Evolutionary conservation across 1,140 invertebrate species (phyloP).

Genomic region (Diuraphis noxia): DNA sequence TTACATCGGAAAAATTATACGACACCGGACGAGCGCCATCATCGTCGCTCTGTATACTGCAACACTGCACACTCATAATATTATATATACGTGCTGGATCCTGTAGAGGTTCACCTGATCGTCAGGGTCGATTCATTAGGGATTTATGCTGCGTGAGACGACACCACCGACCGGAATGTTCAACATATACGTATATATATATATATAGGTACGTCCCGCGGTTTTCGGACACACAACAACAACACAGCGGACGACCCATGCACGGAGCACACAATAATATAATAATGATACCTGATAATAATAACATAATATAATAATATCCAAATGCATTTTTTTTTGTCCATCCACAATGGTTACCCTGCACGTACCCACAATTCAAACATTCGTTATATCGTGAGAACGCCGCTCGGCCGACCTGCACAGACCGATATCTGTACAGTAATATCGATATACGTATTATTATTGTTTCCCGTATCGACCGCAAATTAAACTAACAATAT

Average conservation of each 20-base stretch:
- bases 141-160: conserved; percentile 18
- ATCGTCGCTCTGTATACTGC: background rate
- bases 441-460: background rate
- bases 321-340: conserved; percentile 39
- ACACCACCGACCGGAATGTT: background rate
- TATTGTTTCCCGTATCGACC: background rate
- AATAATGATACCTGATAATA: background rate
- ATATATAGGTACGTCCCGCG: conserved; percentile 16
- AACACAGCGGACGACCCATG: background rate
- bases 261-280: background rate
- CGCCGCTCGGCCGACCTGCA: background rate
- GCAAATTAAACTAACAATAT: background rate
- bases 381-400: conserved; percentile 28
- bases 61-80: no score
- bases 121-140: conserved; percentile 51
- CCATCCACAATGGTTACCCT: background rate
- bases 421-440: background rate
- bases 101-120: conserved; percentile 11
- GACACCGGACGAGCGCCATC: background rate
- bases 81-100: background rate
- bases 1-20: background rate
- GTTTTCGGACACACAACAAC: conserved; percentile 46
- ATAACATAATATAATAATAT: conserved; percentile 41
- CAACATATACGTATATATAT: background rate
- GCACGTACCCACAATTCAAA: background rate